phyloP scores from a whole-genome alignment of 1,140 invertebrate species.

The Battus philenor region DNA sequence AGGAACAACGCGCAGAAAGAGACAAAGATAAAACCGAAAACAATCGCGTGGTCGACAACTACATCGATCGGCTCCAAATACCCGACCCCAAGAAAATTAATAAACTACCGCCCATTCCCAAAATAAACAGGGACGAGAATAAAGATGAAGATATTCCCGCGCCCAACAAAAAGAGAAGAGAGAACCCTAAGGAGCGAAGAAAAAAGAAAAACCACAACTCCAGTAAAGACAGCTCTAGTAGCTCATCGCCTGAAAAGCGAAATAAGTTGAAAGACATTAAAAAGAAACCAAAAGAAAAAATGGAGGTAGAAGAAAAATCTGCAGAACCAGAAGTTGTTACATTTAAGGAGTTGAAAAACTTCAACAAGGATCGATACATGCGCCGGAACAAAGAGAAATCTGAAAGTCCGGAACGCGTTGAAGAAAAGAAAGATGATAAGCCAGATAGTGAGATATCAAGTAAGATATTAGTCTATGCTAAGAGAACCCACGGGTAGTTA shows the following conservation, averaged over 20 bases:
- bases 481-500: constrained; percentile 35
- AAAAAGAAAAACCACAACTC: constrained; percentile 31
- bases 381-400: constrained; percentile 78
- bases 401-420: constrained; percentile 65
- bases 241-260: constrained; percentile 43
- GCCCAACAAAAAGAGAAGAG: constrained; percentile 44
- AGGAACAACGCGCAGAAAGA: constrained; percentile 16
- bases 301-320: constrained; percentile 26
- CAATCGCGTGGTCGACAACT: constrained; percentile 24
- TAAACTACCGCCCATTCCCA: constrained; percentile 68
- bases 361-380: constrained; percentile 79
- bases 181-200: constrained; percentile 21
- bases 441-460: constrained; percentile 45
- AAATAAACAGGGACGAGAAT: constrained; percentile 38
- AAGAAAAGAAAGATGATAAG: constrained; percentile 19
- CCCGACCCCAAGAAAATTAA: constrained; percentile 46
- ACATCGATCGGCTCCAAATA: constrained; percentile 35
- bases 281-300: constrained; percentile 24
- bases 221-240: constrained; percentile 23
- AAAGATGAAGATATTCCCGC: constrained; percentile 27
- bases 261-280: constrained; percentile 30
- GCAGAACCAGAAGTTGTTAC: constrained; percentile 46
- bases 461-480: constrained; percentile 58
- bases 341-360: constrained; percentile 79
- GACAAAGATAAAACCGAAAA: constrained; percentile 11